Conservation (phyloP, 2,888 invertebrate species). For the Lacanobia oleracea region DNA sequence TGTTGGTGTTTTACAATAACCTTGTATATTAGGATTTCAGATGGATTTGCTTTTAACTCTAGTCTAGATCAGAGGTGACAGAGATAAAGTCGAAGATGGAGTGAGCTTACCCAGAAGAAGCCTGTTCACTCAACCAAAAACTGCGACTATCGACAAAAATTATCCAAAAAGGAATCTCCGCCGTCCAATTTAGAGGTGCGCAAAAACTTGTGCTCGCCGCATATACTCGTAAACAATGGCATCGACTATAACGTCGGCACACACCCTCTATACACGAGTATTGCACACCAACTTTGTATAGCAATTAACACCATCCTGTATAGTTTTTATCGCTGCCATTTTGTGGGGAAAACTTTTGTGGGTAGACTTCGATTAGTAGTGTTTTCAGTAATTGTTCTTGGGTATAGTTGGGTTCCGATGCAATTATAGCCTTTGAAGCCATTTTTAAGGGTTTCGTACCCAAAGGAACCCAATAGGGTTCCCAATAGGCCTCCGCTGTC, state of each 20-base stretch:
- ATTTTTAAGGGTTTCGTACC: too few relatives aligned
- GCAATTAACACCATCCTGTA: slow-evolving; percentile 48
- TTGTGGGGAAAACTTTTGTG: slow-evolving; percentile 17
- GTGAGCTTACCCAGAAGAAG: too few relatives aligned
- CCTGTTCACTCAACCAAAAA: too few relatives aligned
- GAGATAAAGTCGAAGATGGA: too few relatives aligned
- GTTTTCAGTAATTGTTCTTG: slow-evolving; percentile 10
- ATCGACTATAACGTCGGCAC: slow-evolving; percentile 3
- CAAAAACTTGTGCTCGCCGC: slow-evolving; percentile 22
- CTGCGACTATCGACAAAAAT: neutral
- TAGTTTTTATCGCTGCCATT: slow-evolving; percentile 39
- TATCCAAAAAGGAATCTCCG: neutral
- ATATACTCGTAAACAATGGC: slow-evolving; percentile 42
- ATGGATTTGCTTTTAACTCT: too few relatives aligned
- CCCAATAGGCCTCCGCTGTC: too few relatives aligned
- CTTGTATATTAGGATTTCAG: too few relatives aligned
- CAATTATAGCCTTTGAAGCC: neutral
- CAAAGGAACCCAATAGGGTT: too few relatives aligned
- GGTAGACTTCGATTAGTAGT: neutral
- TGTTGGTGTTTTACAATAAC: too few relatives aligned
- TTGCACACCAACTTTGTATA: slow-evolving; percentile 33
- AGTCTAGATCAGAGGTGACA: too few relatives aligned
- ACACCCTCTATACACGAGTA: slow-evolving; percentile 17
- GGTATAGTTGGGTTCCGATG: neutral
- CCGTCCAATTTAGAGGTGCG: slow-evolving; percentile 2